Conservation (phyloP, 2,113 vertebrate genomes). For the Oenanthe oenanthe region DNA sequence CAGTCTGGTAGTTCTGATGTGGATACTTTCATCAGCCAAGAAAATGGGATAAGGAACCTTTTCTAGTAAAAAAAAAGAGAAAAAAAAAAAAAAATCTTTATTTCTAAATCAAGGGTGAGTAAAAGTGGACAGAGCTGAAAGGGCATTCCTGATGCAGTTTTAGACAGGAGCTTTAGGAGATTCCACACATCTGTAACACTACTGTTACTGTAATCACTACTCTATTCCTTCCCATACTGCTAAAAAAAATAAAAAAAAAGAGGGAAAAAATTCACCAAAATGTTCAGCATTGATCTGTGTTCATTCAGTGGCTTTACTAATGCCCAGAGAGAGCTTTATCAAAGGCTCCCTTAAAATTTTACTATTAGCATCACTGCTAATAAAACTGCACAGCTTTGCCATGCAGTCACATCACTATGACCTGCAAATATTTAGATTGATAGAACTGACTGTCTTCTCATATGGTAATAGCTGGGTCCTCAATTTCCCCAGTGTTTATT, state of each 20-base stretch:
- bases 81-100: neutral
- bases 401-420: neutral
- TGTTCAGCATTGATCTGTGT: neutral
- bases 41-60: neutral
- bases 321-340: neutral
- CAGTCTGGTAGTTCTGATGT: neutral
- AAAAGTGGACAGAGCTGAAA: neutral
- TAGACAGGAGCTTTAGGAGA: neutral
- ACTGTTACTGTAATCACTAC: too few relatives aligned
- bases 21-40: neutral
- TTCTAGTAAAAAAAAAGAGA: neutral
- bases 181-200: neutral
- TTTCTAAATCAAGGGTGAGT: neutral
- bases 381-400: neutral
- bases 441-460: neutral
- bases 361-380: neutral
- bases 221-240: neutral
- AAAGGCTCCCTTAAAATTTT: neutral
- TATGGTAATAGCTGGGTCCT: neutral
- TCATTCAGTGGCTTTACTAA: neutral
- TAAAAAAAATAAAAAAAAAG: neutral
- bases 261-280: neutral
- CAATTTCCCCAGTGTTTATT: slow-evolving; percentile 51
- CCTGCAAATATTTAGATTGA: neutral
- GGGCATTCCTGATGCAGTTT: neutral